Percentiles rank a stretch among this genome's conserved stretches.
Evolutionary conservation across 2,888 invertebrate genomes (phyloP).

Genomic region (Achlya flavicornis): DNA sequence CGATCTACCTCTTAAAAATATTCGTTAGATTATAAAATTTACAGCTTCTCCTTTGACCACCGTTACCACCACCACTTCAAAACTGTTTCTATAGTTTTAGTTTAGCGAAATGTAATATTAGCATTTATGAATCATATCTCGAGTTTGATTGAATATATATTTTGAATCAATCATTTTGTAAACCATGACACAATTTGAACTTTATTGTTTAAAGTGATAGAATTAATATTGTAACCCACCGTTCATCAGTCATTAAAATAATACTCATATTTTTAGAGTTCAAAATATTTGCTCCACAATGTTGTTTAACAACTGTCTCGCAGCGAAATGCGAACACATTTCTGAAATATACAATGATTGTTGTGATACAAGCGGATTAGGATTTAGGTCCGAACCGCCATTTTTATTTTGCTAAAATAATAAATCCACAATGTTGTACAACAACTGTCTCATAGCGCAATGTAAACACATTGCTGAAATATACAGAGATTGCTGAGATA

Average conservation of each 20-base stretch:
- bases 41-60: background rate
- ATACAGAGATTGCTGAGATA: too few relatives aligned
- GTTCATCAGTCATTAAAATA: background rate
- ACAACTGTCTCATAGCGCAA: too few relatives aligned
- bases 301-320: too few relatives aligned
- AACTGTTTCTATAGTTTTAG: background rate
- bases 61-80: background rate
- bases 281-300: background rate
- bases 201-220: background rate
- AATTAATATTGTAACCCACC: background rate
- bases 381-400: too few relatives aligned
- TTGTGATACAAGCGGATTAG: too few relatives aligned
- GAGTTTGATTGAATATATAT: slow-evolving; percentile 7
- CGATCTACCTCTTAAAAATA: too few relatives aligned
- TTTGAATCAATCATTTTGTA: background rate
- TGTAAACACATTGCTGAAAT: too few relatives aligned
- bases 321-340: too few relatives aligned
- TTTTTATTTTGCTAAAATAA: too few relatives aligned
- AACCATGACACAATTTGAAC: background rate
- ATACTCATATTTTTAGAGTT: background rate
- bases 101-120: slow-evolving; percentile 8
- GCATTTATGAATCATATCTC: slow-evolving; percentile 7
- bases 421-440: too few relatives aligned
- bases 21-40: background rate
- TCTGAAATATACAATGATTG: too few relatives aligned